Conservation (phyloP, 2,797 vertebrate species). For the Leptodactylus fallax region DNA sequence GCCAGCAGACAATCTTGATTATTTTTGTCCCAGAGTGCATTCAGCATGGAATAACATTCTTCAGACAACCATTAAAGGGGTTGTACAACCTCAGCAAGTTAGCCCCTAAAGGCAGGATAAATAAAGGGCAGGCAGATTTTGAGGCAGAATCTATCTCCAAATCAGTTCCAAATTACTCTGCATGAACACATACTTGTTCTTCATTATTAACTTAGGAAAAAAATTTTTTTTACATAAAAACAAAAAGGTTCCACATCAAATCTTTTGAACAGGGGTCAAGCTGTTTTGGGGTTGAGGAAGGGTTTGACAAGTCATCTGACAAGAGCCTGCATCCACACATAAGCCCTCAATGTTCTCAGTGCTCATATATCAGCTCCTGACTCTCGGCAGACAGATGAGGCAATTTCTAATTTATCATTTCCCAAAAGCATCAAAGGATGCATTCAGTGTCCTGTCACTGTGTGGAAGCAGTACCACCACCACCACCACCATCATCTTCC, state of each 20-base stretch:
- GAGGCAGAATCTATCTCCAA: too few species aligned
- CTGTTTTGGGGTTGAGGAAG: background rate
- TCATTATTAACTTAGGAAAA: background rate
- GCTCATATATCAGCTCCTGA: slow-evolving; percentile 35
- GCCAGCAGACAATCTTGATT: too few species aligned
- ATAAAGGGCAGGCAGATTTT: too few species aligned
- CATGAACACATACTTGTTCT: too few species aligned
- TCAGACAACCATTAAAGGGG: too few species aligned
- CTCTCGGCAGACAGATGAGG: slow-evolving; percentile 45
- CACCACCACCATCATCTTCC: background rate
- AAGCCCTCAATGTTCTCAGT: slow-evolving; percentile 23
- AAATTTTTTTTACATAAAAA: too few species aligned
- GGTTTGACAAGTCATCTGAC: background rate
- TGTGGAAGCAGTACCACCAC: background rate
- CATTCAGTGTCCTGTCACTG: slow-evolving; percentile 32
- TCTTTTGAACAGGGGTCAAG: background rate
- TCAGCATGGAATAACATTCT: too few species aligned
- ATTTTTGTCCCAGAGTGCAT: too few species aligned
- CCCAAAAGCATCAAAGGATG: slow-evolving; percentile 37
- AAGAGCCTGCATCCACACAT: background rate
- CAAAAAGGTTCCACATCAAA: background rate
- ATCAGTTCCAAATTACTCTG: too few species aligned
- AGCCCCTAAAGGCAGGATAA: too few species aligned
- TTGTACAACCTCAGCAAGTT: too few species aligned
- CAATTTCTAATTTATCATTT: slow-evolving; percentile 51